These are phyloP conservation scores for Carduelis carduelis DNA, from an alignment of 2,797 vertebrate genomes.

Conservation along the genomic window DNA sequence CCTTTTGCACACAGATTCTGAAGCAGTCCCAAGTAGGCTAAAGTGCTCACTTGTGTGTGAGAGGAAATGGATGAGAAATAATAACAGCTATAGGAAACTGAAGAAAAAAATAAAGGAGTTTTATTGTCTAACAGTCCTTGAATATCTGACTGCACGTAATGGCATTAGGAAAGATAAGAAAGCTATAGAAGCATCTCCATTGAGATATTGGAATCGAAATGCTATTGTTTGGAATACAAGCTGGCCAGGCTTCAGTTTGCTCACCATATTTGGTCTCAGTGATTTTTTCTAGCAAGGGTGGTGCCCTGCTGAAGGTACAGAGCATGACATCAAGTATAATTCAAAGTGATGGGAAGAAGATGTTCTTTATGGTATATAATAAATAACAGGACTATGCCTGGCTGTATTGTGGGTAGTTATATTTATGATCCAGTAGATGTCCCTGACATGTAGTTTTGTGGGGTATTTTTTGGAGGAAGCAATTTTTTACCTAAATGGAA, in stretches of 20 bases:
- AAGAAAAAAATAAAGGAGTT: background rate
- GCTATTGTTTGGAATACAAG: background rate
- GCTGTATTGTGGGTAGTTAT: background rate
- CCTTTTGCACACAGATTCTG: background rate
- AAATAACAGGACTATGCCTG: constrained; percentile 16
- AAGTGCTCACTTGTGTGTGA: background rate
- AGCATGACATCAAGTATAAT: background rate
- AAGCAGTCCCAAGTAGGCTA: background rate
- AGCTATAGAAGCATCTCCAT: background rate
- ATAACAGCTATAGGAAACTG: background rate
- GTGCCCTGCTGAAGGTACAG: background rate
- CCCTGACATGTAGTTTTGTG: background rate
- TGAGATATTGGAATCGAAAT: constrained; percentile 47
- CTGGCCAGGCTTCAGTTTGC: background rate
- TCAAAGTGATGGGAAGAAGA: constrained; percentile 32
- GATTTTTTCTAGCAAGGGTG: background rate
- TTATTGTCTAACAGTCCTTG: constrained; percentile 21
- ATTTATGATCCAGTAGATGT: constrained; percentile 1
- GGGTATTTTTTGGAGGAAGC: background rate
- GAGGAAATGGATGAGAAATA: background rate
- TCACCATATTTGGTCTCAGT: background rate
- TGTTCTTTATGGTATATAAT: constrained; percentile 20
- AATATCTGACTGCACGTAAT: constrained; percentile 10
- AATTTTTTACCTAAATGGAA: constrained; percentile 6
- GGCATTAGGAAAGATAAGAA: constrained; percentile 28